Base-by-base conservation (phyloP, 1,140 invertebrate genomes). In the Drosophila baimaii region DNA sequence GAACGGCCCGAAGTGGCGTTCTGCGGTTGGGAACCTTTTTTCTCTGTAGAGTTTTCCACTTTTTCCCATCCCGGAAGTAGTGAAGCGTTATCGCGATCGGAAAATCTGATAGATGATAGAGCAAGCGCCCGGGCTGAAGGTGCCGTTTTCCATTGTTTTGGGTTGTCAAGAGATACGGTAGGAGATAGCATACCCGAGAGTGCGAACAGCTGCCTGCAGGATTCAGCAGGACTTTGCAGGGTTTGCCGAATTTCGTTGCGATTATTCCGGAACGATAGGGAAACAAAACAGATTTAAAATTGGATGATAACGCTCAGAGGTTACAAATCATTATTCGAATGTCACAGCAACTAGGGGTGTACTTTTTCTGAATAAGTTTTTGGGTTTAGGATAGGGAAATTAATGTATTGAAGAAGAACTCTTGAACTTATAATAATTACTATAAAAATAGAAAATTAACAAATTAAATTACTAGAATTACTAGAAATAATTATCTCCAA, bases 201-300 rank as follows among this genome's bases (percentile, higher is more conserved):
- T 82, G 71, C 63, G 59, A 83, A 74, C 83, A 88, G 83, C 83
- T 88, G 83, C 68, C 66, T 61, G 71, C 52, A 62, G 51, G 21
- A 17, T 76, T 62, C 57, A 23, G 17, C 57, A 57, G 73, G 58
- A 55, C 35, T 58, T 49, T 44, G 31, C 4, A 15, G 19, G 33
- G 56, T 29, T 54, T 57, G 65, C 49, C 54, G 59, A 76, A 47
- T 64, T 66, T 47, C n/a, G n/a, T 79, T 59, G 62, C 83, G 63
- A 80, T 81, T 70, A 55, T 70, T 33, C 41, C 37, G 71, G 65
- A 55, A 46, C 70, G 77, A 64, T 52, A 63, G 37, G 27, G 2
- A 33, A 35, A 25, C 43, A 46, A 51, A 58, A 41, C 58, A 58
- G 73, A 72, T 77, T 56, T 19, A 15, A 58, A 79, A 84, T 79